phyloP scores from a whole-genome alignment of 64 coral and sea anemone species.

The Trachythela sp. region DNA sequence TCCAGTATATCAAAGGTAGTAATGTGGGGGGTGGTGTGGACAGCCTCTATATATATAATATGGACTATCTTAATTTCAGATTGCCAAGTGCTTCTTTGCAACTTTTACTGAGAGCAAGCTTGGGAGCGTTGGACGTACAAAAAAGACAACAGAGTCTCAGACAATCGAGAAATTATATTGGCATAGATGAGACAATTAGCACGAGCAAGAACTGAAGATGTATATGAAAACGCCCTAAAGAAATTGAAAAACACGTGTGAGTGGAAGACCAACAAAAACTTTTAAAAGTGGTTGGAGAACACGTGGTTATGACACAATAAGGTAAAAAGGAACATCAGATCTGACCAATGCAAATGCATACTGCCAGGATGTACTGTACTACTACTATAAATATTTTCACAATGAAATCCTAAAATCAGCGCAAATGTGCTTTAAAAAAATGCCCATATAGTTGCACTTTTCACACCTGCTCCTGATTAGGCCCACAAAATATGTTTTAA shows the following conservation, averaged over 20 bases:
- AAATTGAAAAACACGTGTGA: background rate
- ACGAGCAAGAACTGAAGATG: background rate
- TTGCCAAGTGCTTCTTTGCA: background rate
- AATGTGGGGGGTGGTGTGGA: too few relatives aligned
- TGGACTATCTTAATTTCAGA: background rate
- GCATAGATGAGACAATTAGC: background rate
- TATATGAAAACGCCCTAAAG: background rate
- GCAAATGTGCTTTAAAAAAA: too few relatives aligned
- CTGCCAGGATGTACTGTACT: background rate
- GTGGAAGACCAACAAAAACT: background rate
- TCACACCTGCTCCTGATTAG: too few relatives aligned
- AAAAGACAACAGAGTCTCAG: background rate
- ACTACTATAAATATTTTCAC: too few relatives aligned
- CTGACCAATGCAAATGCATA: background rate
- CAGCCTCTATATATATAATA: background rate
- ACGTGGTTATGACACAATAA: background rate
- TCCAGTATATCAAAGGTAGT: too few relatives aligned
- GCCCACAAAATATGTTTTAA: too few relatives aligned
- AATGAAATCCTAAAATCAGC: too few relatives aligned
- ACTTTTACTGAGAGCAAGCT: constrained; percentile 2
- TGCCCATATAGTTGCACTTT: too few relatives aligned
- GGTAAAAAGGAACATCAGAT: background rate
- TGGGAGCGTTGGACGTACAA: constrained; percentile 5
- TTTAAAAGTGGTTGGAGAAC: background rate
- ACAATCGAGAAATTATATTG: background rate